Evolutionary conservation across 2,113 vertebrate species (phyloP).

Genomic region (Pavo muticus): DNA sequence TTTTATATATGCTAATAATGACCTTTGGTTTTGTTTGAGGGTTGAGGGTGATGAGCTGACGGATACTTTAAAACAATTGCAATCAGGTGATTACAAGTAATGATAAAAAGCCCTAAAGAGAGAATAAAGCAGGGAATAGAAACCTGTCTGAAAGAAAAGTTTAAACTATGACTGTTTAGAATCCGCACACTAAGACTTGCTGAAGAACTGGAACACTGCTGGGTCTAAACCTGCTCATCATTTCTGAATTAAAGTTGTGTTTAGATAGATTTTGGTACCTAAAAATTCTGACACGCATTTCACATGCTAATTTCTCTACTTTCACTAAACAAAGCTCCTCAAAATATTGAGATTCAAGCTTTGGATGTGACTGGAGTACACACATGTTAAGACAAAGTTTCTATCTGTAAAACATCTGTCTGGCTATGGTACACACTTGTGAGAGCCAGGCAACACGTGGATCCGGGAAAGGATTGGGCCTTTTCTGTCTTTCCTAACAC

Average conservation of each 20-base stretch:
- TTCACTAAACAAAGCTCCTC: neutral
- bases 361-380: neutral
- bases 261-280: neutral
- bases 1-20: neutral
- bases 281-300: neutral
- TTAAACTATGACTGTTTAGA: neutral
- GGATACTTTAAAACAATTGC: neutral
- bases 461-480: neutral
- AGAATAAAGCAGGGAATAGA: neutral
- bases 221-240: neutral
- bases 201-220: neutral
- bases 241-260: neutral
- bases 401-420: accelerated
- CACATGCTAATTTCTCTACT: neutral
- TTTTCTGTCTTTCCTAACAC: neutral
- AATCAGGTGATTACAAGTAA: neutral
- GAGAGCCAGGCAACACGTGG: accelerated
- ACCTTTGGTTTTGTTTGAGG: neutral
- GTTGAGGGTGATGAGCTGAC: neutral
- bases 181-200: neutral
- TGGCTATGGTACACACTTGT: neutral
- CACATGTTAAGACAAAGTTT: neutral
- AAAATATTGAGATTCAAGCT: neutral
- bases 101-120: neutral
- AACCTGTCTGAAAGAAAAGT: neutral